Conservation (phyloP, 2,113 vertebrate genomes). For the Microtus pennsylvanicus region DNA sequence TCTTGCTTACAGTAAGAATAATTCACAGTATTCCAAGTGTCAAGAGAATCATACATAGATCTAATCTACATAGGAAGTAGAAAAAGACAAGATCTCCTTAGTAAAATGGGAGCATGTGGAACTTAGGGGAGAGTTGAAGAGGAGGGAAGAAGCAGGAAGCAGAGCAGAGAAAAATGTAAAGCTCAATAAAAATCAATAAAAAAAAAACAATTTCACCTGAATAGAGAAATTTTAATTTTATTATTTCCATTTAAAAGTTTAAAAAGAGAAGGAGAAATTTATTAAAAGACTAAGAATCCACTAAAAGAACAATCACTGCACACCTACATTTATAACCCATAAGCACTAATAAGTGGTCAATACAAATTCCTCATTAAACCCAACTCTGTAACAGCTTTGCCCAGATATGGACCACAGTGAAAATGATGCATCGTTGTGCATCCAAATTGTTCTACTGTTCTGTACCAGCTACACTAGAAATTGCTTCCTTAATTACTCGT, state of each 20-base stretch:
- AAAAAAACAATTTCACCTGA: neutral
- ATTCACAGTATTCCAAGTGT: neutral
- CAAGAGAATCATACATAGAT: neutral
- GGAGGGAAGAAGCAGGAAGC: no score
- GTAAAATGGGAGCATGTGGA: no score
- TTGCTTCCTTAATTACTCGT: rapidly evolving
- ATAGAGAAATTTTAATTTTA: neutral
- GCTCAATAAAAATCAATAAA: no score
- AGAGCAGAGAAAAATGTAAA: no score
- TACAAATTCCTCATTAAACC: neutral
- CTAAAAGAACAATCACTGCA: neutral
- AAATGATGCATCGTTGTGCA: neutral
- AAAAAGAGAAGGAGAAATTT: neutral
- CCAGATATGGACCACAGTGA: neutral
- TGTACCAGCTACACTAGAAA: neutral
- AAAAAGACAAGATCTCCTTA: no score
- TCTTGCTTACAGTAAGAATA: neutral
- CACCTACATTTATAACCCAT: neutral
- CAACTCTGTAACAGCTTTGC: neutral
- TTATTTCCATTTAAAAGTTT: neutral
- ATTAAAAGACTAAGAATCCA: neutral
- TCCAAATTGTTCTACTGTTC: neutral
- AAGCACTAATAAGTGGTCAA: neutral
- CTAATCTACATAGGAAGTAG: no score
- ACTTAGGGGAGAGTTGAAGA: rapidly evolving